Evolutionary conservation across 2,888 invertebrate species (phyloP).

Genomic region (Chaetogeoica ovagalla): DNA sequence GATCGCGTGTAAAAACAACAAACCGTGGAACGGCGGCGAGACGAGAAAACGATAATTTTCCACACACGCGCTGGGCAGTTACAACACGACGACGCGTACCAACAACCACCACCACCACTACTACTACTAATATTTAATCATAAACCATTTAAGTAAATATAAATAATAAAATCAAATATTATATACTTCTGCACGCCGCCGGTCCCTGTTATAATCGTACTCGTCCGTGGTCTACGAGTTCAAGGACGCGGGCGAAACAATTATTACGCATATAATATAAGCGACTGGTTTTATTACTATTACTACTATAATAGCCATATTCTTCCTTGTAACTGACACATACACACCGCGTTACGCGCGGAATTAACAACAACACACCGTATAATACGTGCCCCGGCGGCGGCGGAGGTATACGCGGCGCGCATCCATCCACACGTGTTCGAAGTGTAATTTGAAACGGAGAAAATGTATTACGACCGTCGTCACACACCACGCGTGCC

Average conservation of each 20-base stretch:
- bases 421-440: neutral
- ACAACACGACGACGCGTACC: too few species aligned
- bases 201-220: constrained; percentile 26
- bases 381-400: neutral
- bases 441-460: constrained; percentile 31
- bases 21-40: neutral
- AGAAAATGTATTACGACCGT: constrained; percentile 14
- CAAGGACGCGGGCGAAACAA: constrained; percentile 41
- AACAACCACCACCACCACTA: too few species aligned
- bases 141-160: too few species aligned
- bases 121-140: neutral
- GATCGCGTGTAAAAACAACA: neutral
- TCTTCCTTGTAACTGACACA: constrained; percentile 28
- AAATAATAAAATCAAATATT: too few species aligned
- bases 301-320: too few species aligned
- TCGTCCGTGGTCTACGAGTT: constrained; percentile 28
- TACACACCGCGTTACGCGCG: neutral
- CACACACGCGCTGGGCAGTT: neutral
- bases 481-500: constrained; percentile 31
- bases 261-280: too few species aligned
- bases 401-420: neutral
- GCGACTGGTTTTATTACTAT: constrained; percentile 43
- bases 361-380: too few species aligned
- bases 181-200: neutral
- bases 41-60: neutral